These are phyloP conservation scores for Melinopterus prodromus DNA, from an alignment of 2,888 invertebrate genomes.

Conservation along the genomic window DNA sequence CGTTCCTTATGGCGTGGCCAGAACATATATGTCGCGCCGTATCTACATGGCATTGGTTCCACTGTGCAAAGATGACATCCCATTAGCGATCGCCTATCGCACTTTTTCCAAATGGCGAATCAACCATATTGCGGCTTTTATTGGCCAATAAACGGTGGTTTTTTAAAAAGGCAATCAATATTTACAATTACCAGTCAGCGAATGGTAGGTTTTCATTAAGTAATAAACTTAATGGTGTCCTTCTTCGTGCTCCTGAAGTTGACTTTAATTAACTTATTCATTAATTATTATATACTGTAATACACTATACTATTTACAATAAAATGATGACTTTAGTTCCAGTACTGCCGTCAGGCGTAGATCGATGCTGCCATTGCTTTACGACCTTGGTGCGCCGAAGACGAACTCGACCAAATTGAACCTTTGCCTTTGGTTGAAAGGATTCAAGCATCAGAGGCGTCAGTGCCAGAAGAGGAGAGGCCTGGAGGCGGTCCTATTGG, in stretches of 20 bases:
- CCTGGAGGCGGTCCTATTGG: constrained; percentile 59
- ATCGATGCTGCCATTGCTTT: constrained; percentile 28
- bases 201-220: neutral
- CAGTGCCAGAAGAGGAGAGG: constrained; percentile 70
- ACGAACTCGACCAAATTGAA: constrained; percentile 60
- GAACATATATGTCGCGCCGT: no score
- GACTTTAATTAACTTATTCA: neutral
- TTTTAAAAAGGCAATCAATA: neutral
- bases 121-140: neutral
- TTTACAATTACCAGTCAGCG: neutral
- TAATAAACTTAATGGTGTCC: neutral
- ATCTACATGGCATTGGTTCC: no score
- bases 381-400: constrained; percentile 67
- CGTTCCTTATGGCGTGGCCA: no score
- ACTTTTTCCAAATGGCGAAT: neutral
- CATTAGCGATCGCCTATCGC: no score
- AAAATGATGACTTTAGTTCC: constrained; percentile 6
- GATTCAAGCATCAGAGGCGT: constrained; percentile 69
- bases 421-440: constrained; percentile 67
- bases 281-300: neutral
- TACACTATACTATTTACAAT: neutral
- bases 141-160: neutral
- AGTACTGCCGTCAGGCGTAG: constrained; percentile 26
- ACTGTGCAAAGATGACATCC: no score
- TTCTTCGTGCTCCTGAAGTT: neutral